Conservation (phyloP, 2,797 vertebrate genomes). For the Chloroceryle amazona region DNA sequence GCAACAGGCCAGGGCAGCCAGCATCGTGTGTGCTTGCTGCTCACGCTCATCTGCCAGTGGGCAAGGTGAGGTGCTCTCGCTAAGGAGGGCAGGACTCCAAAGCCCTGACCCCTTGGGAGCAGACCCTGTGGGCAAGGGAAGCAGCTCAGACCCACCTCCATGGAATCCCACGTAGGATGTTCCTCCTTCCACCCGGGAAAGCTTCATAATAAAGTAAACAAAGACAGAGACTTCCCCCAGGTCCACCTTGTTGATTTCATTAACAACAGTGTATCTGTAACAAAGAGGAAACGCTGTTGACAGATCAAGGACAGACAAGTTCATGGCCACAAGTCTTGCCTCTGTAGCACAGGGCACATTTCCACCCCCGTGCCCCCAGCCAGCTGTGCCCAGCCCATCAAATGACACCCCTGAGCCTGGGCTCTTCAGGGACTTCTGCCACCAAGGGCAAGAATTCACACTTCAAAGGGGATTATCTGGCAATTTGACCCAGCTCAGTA, state of each 20-base stretch:
- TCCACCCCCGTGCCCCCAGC: background rate
- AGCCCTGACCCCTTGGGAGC: background rate
- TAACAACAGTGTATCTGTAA: conserved; percentile 90
- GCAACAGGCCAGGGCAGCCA: accelerated
- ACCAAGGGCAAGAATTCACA: background rate
- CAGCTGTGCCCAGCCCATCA: background rate
- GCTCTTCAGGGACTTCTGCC: background rate
- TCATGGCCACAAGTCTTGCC: background rate
- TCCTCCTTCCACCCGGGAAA: conserved; percentile 91
- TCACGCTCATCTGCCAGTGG: background rate
- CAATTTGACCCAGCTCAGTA: background rate
- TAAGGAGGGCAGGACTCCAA: background rate
- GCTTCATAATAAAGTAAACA: conserved; percentile 93
- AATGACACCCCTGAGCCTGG: background rate
- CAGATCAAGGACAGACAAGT: background rate
- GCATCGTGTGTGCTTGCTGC: background rate
- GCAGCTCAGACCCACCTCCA: conserved; percentile 84
- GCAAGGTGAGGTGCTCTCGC: background rate
- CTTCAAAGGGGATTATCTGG: background rate
- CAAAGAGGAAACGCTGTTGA: background rate
- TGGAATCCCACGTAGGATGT: conserved; percentile 92
- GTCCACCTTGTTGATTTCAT: conserved; percentile 91
- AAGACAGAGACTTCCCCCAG: conserved; percentile 79
- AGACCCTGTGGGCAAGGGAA: background rate
- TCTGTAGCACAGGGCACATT: background rate